Conservation (phyloP, 37 sponge, comb jelly and placozoan species). For the Theonella swinhoei region DNA sequence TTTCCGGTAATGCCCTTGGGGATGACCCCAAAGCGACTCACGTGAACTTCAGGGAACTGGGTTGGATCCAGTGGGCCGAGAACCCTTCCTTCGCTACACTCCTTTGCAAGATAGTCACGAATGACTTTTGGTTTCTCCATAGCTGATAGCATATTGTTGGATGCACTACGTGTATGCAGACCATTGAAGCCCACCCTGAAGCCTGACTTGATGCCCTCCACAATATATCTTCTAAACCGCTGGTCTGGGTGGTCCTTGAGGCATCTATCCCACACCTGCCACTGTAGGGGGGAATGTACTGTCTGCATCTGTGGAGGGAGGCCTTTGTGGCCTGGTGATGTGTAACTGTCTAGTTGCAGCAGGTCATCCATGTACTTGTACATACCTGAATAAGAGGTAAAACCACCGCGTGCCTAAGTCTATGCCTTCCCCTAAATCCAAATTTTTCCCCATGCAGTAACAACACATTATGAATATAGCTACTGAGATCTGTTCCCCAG, state of each 20-base stretch:
- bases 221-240: neutral
- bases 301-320: neutral
- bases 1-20: neutral
- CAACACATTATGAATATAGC: too few species aligned
- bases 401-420: too few species aligned
- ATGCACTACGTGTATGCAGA: neutral
- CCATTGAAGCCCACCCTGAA: neutral
- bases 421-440: too few species aligned
- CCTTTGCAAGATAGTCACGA: neutral
- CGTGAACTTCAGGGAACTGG: neutral
- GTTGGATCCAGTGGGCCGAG: slow-evolving; percentile 14
- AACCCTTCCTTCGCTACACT: slow-evolving; percentile 6
- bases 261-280: neutral
- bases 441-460: too few species aligned
- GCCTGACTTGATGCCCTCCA: neutral
- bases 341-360: neutral
- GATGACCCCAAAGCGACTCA: slow-evolving; percentile 5
- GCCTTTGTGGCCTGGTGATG: neutral
- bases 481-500: too few species aligned
- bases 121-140: slow-evolving; percentile 9
- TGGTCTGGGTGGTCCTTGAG: neutral
- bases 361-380: neutral
- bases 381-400: too few species aligned
- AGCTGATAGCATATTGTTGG: slow-evolving; percentile 24
- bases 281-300: neutral